phyloP scores from a whole-genome alignment of 2,797 vertebrate genomes.

The Peromyscus eremicus region DNA sequence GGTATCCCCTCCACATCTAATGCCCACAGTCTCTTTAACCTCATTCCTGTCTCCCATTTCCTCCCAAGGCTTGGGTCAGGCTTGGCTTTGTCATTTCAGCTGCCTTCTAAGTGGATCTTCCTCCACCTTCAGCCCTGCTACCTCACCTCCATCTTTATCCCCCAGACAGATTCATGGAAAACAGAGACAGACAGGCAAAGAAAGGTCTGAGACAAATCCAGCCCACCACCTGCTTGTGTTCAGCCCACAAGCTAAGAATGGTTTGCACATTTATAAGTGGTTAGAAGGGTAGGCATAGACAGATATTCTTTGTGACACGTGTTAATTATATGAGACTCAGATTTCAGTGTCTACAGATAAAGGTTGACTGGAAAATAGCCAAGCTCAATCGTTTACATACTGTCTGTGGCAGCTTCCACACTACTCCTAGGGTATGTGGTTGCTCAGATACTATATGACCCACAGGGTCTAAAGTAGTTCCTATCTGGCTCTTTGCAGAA shows the following conservation, averaged over 20 bases:
- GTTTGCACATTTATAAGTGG: conserved; percentile 51
- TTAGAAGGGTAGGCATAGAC: conserved; percentile 14
- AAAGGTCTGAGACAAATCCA: background rate
- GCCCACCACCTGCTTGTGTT: background rate
- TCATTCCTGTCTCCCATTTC: background rate
- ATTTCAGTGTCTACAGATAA: background rate
- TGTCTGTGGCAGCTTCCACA: background rate
- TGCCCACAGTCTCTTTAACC: background rate
- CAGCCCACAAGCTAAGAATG: background rate
- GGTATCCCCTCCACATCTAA: background rate
- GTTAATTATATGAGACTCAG: background rate
- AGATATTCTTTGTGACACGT: background rate
- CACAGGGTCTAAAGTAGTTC: background rate
- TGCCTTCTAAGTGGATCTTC: background rate
- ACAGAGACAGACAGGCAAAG: background rate
- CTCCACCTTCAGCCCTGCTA: background rate
- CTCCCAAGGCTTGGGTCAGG: background rate
- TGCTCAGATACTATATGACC: background rate
- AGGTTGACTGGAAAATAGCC: background rate
- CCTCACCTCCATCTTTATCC: background rate
- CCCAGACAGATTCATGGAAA: background rate
- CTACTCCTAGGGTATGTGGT: background rate
- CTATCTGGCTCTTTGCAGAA: background rate
- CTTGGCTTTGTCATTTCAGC: background rate
- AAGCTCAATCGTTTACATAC: background rate